phyloP scores from a whole-genome alignment of 2,888 invertebrate genomes.

The Atherix ibis region DNA sequence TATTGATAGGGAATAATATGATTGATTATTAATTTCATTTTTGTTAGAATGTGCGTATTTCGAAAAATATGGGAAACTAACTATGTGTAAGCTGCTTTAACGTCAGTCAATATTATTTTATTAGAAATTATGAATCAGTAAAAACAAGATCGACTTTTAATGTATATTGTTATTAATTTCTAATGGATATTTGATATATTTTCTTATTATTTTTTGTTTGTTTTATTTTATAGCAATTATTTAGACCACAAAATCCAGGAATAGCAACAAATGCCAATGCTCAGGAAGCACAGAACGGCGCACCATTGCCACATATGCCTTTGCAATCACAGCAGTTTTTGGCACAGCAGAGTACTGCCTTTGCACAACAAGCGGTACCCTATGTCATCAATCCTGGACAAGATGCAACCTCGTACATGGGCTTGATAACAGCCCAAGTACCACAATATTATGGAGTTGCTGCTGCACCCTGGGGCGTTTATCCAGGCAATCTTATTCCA shows the following conservation, averaged over 20 bases:
- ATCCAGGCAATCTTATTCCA: slow-evolving; percentile 64
- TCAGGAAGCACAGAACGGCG: slow-evolving; percentile 51
- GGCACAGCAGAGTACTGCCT: slow-evolving; percentile 48
- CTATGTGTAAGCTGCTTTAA: too few species aligned
- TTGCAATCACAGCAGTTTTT: slow-evolving; percentile 56
- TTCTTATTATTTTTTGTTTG: slow-evolving; percentile 3
- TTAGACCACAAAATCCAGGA: slow-evolving; percentile 71
- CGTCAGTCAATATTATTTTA: too few species aligned
- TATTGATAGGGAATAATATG: too few species aligned
- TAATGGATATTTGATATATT: too few species aligned
- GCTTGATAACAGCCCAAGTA: slow-evolving; percentile 64
- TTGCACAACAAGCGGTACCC: slow-evolving; percentile 51
- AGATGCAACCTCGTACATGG: slow-evolving; percentile 63
- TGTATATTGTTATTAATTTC: too few species aligned
- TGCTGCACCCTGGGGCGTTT: slow-evolving; percentile 73
- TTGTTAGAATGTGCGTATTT: too few species aligned
- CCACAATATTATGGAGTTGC: slow-evolving; percentile 88
- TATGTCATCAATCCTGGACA: slow-evolving; percentile 75
- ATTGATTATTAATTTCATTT: too few species aligned
- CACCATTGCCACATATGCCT: slow-evolving; percentile 55
- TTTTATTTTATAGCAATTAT: slow-evolving; percentile 52
- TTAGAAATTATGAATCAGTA: too few species aligned
- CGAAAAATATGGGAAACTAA: too few species aligned
- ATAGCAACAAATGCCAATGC: slow-evolving; percentile 42
- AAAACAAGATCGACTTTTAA: too few species aligned